Base-by-base conservation (phyloP, 2,888 invertebrate species). In the Ischnus inquisitorius region DNA sequence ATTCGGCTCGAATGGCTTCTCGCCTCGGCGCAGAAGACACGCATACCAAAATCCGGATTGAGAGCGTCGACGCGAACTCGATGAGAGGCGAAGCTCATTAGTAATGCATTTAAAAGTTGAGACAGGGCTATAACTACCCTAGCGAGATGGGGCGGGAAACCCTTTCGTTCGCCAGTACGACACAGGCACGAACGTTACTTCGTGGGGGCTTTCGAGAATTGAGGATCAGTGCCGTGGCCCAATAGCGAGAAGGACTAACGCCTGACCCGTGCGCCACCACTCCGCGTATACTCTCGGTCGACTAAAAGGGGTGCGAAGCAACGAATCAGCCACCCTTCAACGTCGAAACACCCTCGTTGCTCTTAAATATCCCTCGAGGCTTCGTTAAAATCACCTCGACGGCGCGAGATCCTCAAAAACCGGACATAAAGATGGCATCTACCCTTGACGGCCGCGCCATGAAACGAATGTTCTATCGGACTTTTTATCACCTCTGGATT, bases 31-130 rank as follows among this genome's bases (percentile, higher is more conserved):
- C n/a, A n/a, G n/a, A 67, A 72, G 62, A n/a, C 41, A 72, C 34
- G 54, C 19, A 64, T 25, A n/a, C 39, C 46, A 28, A 75, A 54
- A 76, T 60, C 16, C 34, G 34, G 54, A 54, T 25, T 28, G 46
- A 28, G 57, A 65, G 48, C 41, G 62, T 28, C 43, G 43, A 16
- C 46, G 71, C 57, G 48, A 43, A 76, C 60, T 28, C 68, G 51
- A 57, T 64, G 62, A 78, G 71, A 83, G 46, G 5, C 62, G 75
- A 82, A 82, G 83, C 88, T 90, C 90, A 89, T 92, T 91, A 90
- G 89, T 91, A 90, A 90, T 91, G 89, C 89, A 89, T 92, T 91
- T 90, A 88, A 91, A 91, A 90, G 85, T 60, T 60, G 60, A 82
- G 75, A 76, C 85, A 14, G 51, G 78, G 81, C 62, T 72, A 43